Conservation (phyloP, 2,113 vertebrate species). For the Callospermophilus lateralis region DNA sequence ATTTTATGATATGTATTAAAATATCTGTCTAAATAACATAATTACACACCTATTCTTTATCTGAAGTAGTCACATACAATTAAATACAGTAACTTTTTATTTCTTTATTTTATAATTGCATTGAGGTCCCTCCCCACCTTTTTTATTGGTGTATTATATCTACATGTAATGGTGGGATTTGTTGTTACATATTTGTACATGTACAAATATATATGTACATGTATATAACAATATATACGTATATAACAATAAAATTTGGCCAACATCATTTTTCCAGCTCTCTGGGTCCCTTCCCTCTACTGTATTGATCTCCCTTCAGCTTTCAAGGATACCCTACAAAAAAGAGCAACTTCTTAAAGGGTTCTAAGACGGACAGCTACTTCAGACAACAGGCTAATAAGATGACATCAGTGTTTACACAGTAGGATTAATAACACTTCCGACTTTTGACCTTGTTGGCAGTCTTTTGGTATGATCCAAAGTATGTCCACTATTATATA, state of each 20-base stretch:
- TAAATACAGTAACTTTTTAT: background rate
- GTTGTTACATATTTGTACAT: too few species aligned
- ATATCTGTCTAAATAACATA: background rate
- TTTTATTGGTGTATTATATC: too few species aligned
- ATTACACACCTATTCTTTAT: background rate
- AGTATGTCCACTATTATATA: background rate
- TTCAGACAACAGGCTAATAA: background rate
- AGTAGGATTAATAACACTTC: background rate
- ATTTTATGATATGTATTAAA: constrained; percentile 23
- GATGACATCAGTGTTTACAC: too few species aligned
- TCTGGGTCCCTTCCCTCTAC: too few species aligned
- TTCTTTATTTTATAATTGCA: too few species aligned
- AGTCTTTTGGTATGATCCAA: background rate
- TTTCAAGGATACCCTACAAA: background rate
- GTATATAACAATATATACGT: too few species aligned
- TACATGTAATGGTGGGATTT: too few species aligned
- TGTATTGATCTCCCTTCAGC: too few species aligned
- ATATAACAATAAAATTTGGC: too few species aligned
- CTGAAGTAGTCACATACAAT: background rate
- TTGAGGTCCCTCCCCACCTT: too few species aligned
- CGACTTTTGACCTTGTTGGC: accelerated
- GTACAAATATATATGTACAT: too few species aligned
- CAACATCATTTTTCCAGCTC: too few species aligned
- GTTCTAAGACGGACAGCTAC: background rate
- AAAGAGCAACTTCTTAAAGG: background rate